phyloP scores from a whole-genome alignment of 2,797 vertebrate species.

The Gymnothorax javanicus region DNA sequence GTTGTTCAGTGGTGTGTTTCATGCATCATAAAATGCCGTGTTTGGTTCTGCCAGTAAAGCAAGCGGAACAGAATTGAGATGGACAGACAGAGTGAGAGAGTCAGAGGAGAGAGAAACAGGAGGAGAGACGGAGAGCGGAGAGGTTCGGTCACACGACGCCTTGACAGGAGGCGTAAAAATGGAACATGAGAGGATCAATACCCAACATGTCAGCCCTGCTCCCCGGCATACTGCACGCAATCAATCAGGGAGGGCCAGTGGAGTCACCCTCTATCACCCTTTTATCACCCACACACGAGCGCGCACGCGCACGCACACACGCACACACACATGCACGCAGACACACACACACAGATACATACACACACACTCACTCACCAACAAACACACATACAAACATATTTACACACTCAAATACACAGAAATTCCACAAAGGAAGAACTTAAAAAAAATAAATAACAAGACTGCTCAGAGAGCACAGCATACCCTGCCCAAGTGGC shows the following conservation, averaged over 20 bases:
- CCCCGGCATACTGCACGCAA: background rate
- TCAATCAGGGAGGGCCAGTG: background rate
- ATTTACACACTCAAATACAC: conserved; percentile 10
- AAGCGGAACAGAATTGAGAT: background rate
- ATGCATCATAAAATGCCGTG: no score
- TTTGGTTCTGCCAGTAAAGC: background rate
- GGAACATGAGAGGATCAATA: background rate
- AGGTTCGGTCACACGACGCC: background rate
- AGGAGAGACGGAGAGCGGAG: background rate
- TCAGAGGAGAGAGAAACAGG: background rate
- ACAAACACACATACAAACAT: background rate
- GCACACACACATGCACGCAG: background rate
- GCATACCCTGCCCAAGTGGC: no score
- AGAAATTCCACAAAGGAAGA: background rate
- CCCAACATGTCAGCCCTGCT: background rate
- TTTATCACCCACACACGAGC: background rate
- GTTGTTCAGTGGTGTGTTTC: no score
- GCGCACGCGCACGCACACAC: background rate
- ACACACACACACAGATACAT: background rate
- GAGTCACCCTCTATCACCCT: background rate
- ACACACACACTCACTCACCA: conserved; percentile 27
- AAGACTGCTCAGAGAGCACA: no score
- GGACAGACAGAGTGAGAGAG: background rate
- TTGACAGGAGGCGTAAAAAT: background rate
- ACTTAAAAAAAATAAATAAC: no score